These are phyloP conservation scores for Gallinago jamesoni DNA, from an alignment of 2,113 vertebrate species.

Conservation along the genomic window DNA sequence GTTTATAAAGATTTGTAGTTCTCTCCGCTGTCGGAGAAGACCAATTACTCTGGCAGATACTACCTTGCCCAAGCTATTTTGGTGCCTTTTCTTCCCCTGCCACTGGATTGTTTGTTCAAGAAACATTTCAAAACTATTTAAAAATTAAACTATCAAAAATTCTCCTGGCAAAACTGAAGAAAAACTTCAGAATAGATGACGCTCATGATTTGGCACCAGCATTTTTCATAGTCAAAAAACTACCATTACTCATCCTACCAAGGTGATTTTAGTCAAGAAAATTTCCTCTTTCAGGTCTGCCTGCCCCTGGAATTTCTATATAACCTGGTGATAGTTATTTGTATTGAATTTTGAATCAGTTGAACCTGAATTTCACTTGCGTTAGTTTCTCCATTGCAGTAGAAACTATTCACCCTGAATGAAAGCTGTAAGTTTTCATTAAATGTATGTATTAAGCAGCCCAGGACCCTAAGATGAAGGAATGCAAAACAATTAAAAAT, in stretches of 20 bases:
- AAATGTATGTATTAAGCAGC: neutral
- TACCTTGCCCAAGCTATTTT: neutral
- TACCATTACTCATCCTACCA: neutral
- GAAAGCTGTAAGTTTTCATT: neutral
- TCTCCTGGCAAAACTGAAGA: neutral
- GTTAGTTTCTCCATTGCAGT: neutral
- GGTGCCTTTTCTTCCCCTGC: neutral
- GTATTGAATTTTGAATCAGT: neutral
- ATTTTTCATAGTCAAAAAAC: neutral
- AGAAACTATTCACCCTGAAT: neutral
- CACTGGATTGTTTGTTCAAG: neutral
- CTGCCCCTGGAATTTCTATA: neutral
- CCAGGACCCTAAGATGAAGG: constrained; percentile 31
- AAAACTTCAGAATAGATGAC: neutral
- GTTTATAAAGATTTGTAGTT: neutral
- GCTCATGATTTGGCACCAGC: neutral
- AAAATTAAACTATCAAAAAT: neutral
- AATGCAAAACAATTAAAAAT: constrained; percentile 55
- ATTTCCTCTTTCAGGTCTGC: neutral
- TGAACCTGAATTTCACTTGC: neutral
- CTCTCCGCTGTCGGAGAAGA: neutral
- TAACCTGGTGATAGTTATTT: neutral
- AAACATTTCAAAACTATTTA: neutral
- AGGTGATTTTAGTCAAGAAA: neutral
- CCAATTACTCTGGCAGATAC: neutral